Conservation (phyloP, 2,797 vertebrate species). For the Onychomys leucogaster region DNA sequence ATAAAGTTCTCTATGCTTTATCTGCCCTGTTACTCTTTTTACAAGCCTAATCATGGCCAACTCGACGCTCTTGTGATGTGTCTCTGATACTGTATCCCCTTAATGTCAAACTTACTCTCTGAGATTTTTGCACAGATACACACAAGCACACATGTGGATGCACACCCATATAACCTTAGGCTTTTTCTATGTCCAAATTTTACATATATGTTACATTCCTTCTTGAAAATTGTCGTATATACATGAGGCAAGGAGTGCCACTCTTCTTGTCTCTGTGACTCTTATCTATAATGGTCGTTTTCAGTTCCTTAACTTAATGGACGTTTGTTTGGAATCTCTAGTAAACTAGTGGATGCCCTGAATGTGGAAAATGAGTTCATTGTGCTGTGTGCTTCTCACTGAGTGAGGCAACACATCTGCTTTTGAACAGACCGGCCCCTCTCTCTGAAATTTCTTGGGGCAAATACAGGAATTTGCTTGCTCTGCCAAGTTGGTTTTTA, state of each 20-base stretch:
- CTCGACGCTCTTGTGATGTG: not conserved
- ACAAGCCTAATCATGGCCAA: not conserved
- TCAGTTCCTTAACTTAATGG: not conserved
- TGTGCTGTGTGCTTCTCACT: not conserved
- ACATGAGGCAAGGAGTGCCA: not conserved
- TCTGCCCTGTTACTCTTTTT: not conserved
- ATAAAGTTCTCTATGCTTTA: not conserved
- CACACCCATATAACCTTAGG: not conserved
- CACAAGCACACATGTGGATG: not conserved
- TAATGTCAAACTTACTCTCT: not conserved
- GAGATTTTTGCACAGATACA: not conserved
- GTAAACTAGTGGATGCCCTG: not conserved
- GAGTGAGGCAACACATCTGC: not conserved
- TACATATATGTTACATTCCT: not conserved
- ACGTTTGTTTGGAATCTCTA: constrained; percentile 5
- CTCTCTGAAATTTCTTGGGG: constrained; percentile 21
- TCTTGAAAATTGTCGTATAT: not conserved
- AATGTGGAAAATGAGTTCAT: not conserved
- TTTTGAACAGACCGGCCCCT: not conserved
- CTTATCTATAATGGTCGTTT: not conserved
- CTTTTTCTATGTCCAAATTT: not conserved
- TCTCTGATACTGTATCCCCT: not conserved
- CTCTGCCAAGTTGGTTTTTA: not conserved
- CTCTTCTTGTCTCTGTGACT: not conserved
- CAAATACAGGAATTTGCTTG: not conserved